Evolutionary conservation across 1,140 invertebrate species (phyloP), one percentile per base, ranked within the genome.

Genomic region (Acromyrmex charruanus): DNA sequence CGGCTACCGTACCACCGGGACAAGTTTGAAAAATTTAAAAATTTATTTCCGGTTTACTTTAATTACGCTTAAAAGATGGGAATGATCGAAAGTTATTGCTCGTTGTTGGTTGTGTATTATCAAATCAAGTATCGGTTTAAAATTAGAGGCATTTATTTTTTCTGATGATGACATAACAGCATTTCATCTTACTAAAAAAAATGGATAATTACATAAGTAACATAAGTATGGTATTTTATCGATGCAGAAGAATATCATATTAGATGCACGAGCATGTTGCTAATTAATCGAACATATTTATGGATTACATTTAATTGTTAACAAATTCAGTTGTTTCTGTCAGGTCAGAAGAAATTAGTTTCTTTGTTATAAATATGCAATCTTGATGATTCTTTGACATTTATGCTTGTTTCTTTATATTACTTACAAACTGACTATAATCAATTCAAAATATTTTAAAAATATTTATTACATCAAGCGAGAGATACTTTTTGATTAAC

Each of bases 141-240:
- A 75, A 59, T 58, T 75, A 77, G 21, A 16, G 35, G 21, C 9
- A 25, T 63, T 77, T 49, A 44, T 44, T 49, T 65, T 49, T 49
- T n/a, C 39, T 63, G 25, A 1, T 63, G 21, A 63, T 28, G 39
- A 65, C 39, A 35, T 65, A n/a, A 72, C 69, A 28, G 16, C 9
- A 51, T 77, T 61, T 14, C 2, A 9, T 6, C 21, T 58, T 39
- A 18, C 5, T 31, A 10, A 25, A 75, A 59, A 31, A 75, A 59
- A 59, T n/a, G 16, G 16, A 77, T 65, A 77, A 77, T 77, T 77
- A 49, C 25, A 14, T 21, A 49, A 49, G 9, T 31, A 77, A 63
- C 16, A n/a, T 53, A 25, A 61, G 55, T 63, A 77, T 2, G 6
- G 5, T 28, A 49, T 5, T 63, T 77, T 77, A 77, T 61, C 55